Conservation (phyloP, 2,797 vertebrate genomes). For the Choloepus didactylus region DNA sequence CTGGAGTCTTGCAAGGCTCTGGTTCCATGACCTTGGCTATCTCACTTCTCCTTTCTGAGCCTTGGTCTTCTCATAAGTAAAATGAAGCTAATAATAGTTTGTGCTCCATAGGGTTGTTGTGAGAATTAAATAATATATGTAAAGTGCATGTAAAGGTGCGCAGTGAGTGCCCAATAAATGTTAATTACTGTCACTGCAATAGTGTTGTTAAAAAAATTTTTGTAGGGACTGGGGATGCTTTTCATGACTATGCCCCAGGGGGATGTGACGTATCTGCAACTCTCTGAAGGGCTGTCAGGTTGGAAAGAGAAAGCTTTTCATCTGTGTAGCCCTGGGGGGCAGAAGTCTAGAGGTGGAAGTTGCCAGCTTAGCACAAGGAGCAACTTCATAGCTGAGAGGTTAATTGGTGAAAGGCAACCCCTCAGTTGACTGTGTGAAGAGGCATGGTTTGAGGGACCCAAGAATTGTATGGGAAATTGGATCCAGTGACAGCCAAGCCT, state of each 20-base stretch:
- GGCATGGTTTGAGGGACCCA: neutral
- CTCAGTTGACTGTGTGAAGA: neutral
- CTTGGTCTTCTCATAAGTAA: conserved; percentile 8
- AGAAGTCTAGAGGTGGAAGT: neutral
- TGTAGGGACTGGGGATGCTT: neutral
- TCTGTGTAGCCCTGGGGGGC: neutral
- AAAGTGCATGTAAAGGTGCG: neutral
- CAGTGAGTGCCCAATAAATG: neutral
- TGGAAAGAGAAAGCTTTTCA: neutral
- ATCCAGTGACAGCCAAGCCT: neutral
- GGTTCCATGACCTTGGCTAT: neutral
- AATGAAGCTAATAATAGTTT: neutral
- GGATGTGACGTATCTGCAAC: neutral
- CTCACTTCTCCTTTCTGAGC: neutral
- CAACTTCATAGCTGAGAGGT: neutral
- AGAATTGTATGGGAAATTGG: neutral
- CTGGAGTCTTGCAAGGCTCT: neutral
- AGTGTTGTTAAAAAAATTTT: neutral
- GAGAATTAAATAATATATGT: neutral
- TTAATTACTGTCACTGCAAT: neutral
- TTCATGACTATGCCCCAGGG: accelerated
- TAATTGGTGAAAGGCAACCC: neutral
- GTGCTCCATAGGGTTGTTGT: neutral
- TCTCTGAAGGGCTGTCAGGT: neutral
- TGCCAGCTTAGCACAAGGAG: neutral